Base-by-base conservation (phyloP, 2,797 vertebrate species). In the Tamandua tetradactyla region DNA sequence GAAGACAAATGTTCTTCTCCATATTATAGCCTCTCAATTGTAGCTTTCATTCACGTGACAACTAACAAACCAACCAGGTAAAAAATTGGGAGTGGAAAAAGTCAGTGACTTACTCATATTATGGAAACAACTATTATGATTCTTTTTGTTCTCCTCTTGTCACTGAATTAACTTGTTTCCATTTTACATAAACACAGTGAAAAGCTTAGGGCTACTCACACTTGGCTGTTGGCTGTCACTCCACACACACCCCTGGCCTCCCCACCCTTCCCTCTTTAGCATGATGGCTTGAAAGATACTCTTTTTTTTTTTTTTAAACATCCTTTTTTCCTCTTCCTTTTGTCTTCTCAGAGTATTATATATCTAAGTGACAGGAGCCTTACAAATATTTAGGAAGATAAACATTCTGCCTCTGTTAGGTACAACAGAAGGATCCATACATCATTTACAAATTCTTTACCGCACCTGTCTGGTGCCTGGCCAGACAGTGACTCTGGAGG, bases 341-440 rank as follows among this genome's bases (percentile, higher is more conserved):
- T 95, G 59, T 93, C 35, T 94, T 91, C 30, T 32, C 49, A 17
- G 32, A 57, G 74, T 66, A 62, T 86, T 96, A 83, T 95, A 83
- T 74, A 92, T 86, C 89, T 95, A 93, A 90, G 84, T 76, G 87
- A 94, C 66, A 84, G 92, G 55, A 94, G 8, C 75, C 80, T 93
- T 95, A 72, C 74, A 95, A 93, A 90, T 90, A 92, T 83, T 84
- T 93, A 93, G 82, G 72, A 96, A 95, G 87, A 95, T 83, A 94
- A 95, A 95, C 91, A 94, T 32, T 35, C 76, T 78, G 32, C 12
- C 17, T 94, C 81, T 95, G 61, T 89, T 87, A 52, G 84, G 64
- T 37, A 80, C 72, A 86, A 57, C 52, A 87, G 40, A 91, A 89
- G 27, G 71, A 40, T 61, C 78, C 74, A 79, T 89, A 64, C 23